These are phyloP conservation scores for Clinocottus analis DNA, from an alignment of 2,113 vertebrate genomes.

Conservation along the genomic window DNA sequence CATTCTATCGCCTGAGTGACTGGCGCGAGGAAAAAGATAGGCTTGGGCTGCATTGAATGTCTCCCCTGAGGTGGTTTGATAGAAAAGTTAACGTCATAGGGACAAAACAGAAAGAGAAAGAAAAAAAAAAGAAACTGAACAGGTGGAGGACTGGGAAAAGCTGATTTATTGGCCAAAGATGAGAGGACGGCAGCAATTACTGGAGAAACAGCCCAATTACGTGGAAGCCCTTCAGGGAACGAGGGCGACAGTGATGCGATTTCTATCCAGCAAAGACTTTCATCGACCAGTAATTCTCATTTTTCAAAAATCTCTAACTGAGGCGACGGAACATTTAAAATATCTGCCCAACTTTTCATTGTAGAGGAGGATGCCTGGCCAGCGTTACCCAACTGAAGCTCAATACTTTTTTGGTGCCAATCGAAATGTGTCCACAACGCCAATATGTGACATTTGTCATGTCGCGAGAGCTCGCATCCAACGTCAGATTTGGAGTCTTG, in stretches of 20 bases:
- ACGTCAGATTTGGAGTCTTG: not conserved
- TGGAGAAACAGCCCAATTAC: constrained; percentile 68
- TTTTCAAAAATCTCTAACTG: constrained; percentile 15
- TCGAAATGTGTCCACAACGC: not conserved
- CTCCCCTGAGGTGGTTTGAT: constrained; percentile 23
- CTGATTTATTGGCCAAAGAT: constrained; percentile 55
- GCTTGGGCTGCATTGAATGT: not conserved
- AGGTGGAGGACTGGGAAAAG: constrained; percentile 45
- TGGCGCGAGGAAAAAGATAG: not conserved
- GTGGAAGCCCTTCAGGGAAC: constrained; percentile 51
- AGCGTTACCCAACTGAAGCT: not conserved
- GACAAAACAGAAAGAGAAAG: constrained; percentile 1
- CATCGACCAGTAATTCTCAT: constrained; percentile 31
- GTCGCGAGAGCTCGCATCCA: not conserved
- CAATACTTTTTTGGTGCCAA: not conserved
- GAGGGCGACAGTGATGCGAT: constrained; percentile 49
- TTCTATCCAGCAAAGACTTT: constrained; percentile 41
- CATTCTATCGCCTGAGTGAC: constrained; percentile 11
- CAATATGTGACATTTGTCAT: not conserved
- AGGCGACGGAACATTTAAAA: not conserved
- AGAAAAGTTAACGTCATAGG: constrained; percentile 38
- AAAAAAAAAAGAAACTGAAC: not conserved
- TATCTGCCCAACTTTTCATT: not conserved
- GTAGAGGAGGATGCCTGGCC: not conserved
- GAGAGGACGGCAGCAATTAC: constrained; percentile 63